Evolutionary conservation across 2,888 invertebrate species (phyloP), one percentile per base, ranked within the genome.

Genomic region (Diloba caeruleocephala): DNA sequence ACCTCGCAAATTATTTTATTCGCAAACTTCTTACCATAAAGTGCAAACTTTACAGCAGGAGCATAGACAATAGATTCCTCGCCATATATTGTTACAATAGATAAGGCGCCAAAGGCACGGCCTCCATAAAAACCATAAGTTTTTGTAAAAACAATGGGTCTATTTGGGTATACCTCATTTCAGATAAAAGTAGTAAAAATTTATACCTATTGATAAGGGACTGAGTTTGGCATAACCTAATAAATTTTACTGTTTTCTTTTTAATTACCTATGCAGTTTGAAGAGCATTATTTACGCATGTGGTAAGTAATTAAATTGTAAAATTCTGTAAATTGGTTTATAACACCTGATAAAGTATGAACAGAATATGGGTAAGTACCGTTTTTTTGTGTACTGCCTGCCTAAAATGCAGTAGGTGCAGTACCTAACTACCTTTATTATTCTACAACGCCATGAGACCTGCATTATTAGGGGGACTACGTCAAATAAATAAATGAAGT

Each of bases 101-200:
- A 71, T 71, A 68, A 59, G 52, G 53, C 53, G 31, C 70, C 74
- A 84, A 84, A 82, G 75, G 55, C 36, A 67, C 83, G 83, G 84
- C 43, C 46, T 21, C 44, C 65, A 69, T 71, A 66, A 65, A 68
- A 71, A 68, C 67, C 39, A 54, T 61, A 63, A 39, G 49, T 63
- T 56, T 36, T 43, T 12, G 45, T 52, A 58, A 70, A 53, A 72
- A 74, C 67, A 70, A 71, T 58, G n/a, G 57, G n/a, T 26, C 33
- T 65, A 52, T 73, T 65, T 57, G 66, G 59, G 44, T 57, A 28
- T 51, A 65, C 56, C 62, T 60, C 59, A 34, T 62, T 68, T 56
- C 49, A 54, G 45, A 66, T 66, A 63, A 57, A 41, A 31, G 37
- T 33, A 26, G 15, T 53, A 58, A 60, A 60, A 53, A 34, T 57